A percentile compares a stretch with the other conserved stretches of the same genome.
Evolutionary conservation across 2,888 invertebrate species (phyloP).

Genomic region (Plebejus melissa): DNA sequence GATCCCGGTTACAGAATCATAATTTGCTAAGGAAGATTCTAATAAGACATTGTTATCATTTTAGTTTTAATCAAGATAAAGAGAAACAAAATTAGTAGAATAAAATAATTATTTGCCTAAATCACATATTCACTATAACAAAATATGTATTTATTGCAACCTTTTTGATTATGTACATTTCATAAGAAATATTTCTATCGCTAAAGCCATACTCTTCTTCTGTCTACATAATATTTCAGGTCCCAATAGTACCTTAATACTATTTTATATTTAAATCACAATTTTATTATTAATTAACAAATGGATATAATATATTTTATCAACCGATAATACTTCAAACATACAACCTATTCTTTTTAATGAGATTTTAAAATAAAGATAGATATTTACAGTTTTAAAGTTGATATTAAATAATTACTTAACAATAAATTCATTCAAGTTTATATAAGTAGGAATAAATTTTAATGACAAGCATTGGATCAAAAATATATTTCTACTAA

Average conservation of each 20-base stretch:
- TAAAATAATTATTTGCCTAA: neutral
- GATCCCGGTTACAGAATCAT: neutral
- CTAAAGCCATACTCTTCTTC: neutral
- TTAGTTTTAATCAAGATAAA: slow-evolving; percentile 3
- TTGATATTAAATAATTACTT: neutral
- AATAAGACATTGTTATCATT: neutral
- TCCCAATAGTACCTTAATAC: slow-evolving; percentile 10
- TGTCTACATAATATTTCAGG: neutral
- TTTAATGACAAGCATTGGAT: neutral
- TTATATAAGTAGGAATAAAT: neutral
- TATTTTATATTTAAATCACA: neutral
- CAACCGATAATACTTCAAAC: neutral
- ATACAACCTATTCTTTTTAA: neutral
- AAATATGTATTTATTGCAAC: neutral
- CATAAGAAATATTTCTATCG: neutral
- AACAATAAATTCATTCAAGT: neutral
- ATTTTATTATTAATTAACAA: neutral
- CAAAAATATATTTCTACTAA: neutral
- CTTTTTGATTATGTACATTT: neutral
- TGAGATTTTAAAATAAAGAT: neutral
- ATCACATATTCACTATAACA: neutral
- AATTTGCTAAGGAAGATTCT: neutral
- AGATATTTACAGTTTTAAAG: neutral
- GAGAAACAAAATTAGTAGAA: neutral
- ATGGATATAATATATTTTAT: neutral